Base-by-base conservation (phyloP, 53 echinoderm and acorn worm species). In the Holothuria scabra region DNA sequence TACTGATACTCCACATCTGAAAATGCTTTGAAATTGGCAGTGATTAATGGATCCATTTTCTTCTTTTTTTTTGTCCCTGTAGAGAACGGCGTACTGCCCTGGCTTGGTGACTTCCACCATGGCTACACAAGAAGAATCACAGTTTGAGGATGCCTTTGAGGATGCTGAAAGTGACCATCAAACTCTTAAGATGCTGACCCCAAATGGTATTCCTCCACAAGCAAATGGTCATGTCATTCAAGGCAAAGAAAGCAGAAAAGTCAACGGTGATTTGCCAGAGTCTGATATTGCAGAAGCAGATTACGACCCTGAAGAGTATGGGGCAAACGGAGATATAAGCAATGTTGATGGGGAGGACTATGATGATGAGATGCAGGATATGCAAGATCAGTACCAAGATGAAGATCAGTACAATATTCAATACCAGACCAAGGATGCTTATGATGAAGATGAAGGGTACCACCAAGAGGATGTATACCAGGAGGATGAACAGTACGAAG, bases 121-220 rank as follows among this genome's bases (percentile, higher is more conserved):
- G 95, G 92, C 95, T 30, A 87, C 90, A 68, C 92, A 85, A 67
- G 96, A 93, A 48, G 87, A 87, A 46, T 82, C 93, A 33, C 96
- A 96, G 81, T 96, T 96, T 90, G 96, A 96, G n/a, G 96, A 96
- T 79, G 96, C 96, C 60, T 90, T 93, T 68, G 96, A 96, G 76
- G 96, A 96, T 72, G 96, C 90, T 14, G 96, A 96, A 74, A 96
- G 96, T 84, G 96, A 96, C 83, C 79, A 91, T 67, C 67, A 92
- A 67, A 86, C 87, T 68, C 57, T 90, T 19, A 93, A 93, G 83
- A 60, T 76, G 23, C 78, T 71, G 65, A 33, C 59, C 33, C 55
- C 74, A 4, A 75, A 76, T 58, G 79, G 65, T 10, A 41, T 82
- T 35, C 58, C 69, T 57, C 49, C 66, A 55, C 93, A 84, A 58